phyloP scores from a whole-genome alignment of 2,113 vertebrate genomes.

The Oryzias celebensis region DNA sequence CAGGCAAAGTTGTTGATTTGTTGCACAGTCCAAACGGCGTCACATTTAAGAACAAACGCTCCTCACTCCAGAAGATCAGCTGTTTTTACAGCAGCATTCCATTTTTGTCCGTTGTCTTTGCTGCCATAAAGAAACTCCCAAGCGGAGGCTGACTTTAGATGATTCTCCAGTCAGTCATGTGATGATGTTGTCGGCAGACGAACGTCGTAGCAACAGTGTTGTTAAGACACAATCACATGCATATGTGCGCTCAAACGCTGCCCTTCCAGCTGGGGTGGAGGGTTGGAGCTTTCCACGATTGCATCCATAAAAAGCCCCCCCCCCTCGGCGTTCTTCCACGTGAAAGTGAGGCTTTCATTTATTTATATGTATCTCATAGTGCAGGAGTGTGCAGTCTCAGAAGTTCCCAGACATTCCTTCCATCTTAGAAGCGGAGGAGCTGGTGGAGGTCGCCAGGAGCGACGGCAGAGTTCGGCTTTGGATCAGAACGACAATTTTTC shows the following conservation, averaged over 20 bases:
- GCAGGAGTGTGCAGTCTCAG: constrained; percentile 40
- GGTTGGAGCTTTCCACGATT: constrained; percentile 30
- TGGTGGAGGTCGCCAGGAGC: constrained; percentile 39
- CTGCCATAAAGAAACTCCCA: no score
- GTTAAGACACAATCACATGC: not conserved
- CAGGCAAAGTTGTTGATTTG: constrained; percentile 79
- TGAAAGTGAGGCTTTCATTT: constrained; percentile 54
- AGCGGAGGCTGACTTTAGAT: not conserved
- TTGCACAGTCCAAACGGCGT: not conserved
- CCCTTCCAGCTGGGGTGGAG: not conserved
- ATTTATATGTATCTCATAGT: constrained; percentile 62
- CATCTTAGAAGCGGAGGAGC: constrained; percentile 23
- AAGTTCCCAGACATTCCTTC: constrained; percentile 56
- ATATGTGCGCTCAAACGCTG: not conserved
- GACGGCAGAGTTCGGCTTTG: constrained; percentile 26
- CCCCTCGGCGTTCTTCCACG: constrained; percentile 46
- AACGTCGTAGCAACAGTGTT: not conserved
- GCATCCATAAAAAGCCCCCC: constrained; percentile 58
- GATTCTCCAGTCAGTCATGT: not conserved
- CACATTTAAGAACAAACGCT: no score
- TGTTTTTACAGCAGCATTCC: constrained; percentile 42
- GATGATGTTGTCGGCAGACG: not conserved
- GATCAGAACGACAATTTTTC: constrained; percentile 5
- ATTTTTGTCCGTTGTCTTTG: no score
- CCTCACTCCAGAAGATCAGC: constrained; percentile 37